These are phyloP conservation scores for Apaloderma vittatum DNA, from an alignment of 2,113 vertebrate species.

Conservation along the genomic window DNA sequence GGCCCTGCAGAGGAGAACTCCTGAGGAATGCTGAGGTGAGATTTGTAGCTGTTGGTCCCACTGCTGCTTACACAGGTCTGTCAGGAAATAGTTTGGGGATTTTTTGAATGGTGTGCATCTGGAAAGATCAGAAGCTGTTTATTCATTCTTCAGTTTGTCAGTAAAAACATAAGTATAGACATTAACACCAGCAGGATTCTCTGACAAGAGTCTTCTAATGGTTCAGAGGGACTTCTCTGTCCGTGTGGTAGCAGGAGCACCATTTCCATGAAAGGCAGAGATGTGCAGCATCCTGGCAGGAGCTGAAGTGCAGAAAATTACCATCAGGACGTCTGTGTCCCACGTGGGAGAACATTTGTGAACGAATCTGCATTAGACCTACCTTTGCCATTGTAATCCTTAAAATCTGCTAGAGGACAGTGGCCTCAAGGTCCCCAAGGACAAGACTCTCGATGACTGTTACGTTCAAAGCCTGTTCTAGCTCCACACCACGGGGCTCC, in stretches of 20 bases:
- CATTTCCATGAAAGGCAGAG: neutral
- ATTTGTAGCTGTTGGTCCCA: neutral
- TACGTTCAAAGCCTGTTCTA: neutral
- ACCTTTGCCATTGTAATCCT: neutral
- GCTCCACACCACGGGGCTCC: neutral
- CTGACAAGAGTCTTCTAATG: neutral
- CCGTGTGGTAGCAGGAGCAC: neutral
- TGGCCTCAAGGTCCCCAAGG: neutral
- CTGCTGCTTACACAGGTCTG: neutral
- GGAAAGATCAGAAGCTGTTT: neutral
- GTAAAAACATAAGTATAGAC: neutral
- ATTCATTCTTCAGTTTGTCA: neutral
- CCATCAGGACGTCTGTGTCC: neutral
- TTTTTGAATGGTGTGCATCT: neutral
- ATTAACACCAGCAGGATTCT: neutral
- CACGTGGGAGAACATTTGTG: fast-evolving
- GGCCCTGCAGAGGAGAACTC: neutral
- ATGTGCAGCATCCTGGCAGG: neutral
- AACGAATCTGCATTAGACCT: neutral
- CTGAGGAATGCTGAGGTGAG: too few species aligned
- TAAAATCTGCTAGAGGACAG: neutral
- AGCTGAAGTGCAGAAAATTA: neutral
- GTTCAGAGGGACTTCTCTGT: neutral
- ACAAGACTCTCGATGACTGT: neutral
- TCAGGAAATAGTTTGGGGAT: neutral